phyloP scores from a whole-genome alignment of 1,140 invertebrate species.

The Drosophila kurseongensis region DNA sequence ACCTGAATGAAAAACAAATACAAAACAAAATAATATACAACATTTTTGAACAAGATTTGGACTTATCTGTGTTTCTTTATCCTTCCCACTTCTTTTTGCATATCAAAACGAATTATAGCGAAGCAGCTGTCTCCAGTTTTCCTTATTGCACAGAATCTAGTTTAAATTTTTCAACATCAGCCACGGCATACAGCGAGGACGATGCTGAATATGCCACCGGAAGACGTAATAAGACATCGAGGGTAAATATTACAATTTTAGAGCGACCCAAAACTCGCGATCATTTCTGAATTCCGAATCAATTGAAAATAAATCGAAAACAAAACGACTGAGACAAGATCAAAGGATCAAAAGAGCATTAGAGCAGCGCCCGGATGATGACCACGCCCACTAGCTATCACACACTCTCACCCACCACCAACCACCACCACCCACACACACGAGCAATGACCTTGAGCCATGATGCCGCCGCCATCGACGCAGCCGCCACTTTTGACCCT shows the following conservation, averaged over 20 bases:
- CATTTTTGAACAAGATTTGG: constrained; percentile 76
- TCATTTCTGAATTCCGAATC: constrained; percentile 41
- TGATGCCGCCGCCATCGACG: constrained; percentile 38
- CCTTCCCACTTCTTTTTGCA: constrained; percentile 82
- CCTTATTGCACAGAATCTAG: constrained; percentile 85
- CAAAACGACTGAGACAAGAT: constrained; percentile 53
- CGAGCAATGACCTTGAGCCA: constrained; percentile 41
- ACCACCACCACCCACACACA: constrained; percentile 44
- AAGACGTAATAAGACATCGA: constrained; percentile 86
- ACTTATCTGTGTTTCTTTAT: constrained; percentile 82
- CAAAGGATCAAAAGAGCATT: constrained; percentile 76
- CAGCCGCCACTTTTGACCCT: constrained; percentile 69
- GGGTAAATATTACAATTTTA: constrained; percentile 85
- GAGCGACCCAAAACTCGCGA: constrained; percentile 54
- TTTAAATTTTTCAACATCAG: constrained; percentile 85
- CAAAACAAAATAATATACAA: constrained; percentile 25
- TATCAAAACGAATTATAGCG: constrained; percentile 81
- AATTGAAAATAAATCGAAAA: constrained; percentile 14
- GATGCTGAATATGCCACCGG: constrained; percentile 86
- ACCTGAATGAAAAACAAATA: constrained; percentile 13
- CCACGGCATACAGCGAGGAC: constrained; percentile 86
- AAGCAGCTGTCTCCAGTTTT: constrained; percentile 85
- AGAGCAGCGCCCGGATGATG: constrained; percentile 57
- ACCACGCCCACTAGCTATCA: constrained; percentile 43
- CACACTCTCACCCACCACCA: constrained; percentile 39